Base-by-base conservation (phyloP, 2,113 vertebrate species). In the Paramisgurnus dabryanus region DNA sequence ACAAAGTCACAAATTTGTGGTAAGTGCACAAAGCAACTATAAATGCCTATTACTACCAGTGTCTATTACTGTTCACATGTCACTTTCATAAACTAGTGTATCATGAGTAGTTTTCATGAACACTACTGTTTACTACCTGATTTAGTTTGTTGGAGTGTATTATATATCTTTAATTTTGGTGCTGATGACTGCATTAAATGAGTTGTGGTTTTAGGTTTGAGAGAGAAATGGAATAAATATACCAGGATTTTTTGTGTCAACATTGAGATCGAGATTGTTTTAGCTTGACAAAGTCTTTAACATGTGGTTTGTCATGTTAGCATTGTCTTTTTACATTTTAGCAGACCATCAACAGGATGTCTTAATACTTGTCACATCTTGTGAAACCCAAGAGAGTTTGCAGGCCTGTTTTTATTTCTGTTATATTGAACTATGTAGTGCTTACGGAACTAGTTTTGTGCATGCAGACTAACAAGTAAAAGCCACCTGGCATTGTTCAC, bases 401-500 rank as follows among this genome's bases (percentile, higher is more conserved):
- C 34, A 43, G 15, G 40, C 13, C 58, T 53, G n/a, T n/a, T 78
- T 41, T 81, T 55, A 61, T 61, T 49, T 70, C 47, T 81, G 77
- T 58, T 65, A 43, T 49, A 67, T 78, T 60, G 61, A 79, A 40
- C n/a, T 55, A 41, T 77, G 73, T 67, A 34, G 49, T 84, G 61
- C 50, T 76, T 49, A 43, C 53, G 61, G 15, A 60, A 13, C 17
- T 76, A 53, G 55, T 81, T 68, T n/a, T 79, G 76, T 82, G 78
- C 72, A 78, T 41, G 60, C 70, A 72, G 22, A 43, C 49, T 60
- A 50, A 74, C 11, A 64, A 80, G 74, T 78, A 73, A 84, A 83
- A 77, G 15, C 50, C 34, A 72, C 39, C 45, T 12, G 80, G 78
- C 68, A 68, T 81, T 70, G 76, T 58, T 49, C 15, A 74, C 53